Base-by-base conservation (phyloP, 2,888 invertebrate species). In the Enoplolaimus lenunculus region DNA sequence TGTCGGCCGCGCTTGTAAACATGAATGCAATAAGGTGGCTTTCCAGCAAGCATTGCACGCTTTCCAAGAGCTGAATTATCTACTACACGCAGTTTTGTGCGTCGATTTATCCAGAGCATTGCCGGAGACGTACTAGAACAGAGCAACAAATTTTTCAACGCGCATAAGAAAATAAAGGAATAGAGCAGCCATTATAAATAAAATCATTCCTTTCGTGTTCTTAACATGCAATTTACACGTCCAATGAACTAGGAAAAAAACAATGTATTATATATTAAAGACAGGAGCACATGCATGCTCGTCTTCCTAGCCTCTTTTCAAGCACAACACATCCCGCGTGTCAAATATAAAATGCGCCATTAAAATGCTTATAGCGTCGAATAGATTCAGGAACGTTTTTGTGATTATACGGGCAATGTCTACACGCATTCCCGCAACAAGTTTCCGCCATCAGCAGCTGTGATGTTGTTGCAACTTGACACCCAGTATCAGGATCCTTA, bases 31-130 rank as follows among this genome's bases (percentile, higher is more conserved):
- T 87, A 88, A 0, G 95, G 93, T 16, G 94, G 92, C 82, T 89
- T 90, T 66, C 95, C 95, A 80, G 92, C 90, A 1, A 89, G 87
- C 89, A 93, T 93, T 0, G 95, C 94, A 80, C 89, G 87, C 81
- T 91, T 93, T 45, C 97, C 98, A 72, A 98, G 87, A 75, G 89
- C 88, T 70, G 93, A 93, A 82, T 99, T 99, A 82, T 99, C 98
- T 1, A 99, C 97, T 2, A 95, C 93, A n/a, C 68, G 68, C 34
- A 78, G 69, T 0, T 76, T 73, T 0, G 78, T 78, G 45, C 76
- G 71, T 34, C 77, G 71, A 65, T 76, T 75, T 45, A 80, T 79
- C 70, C 79, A 64, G 26, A 31, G n/a, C 26, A 71, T n/a, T 2
- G 45, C 28, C 7, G 71, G 31, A 3, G 69, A 26, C n/a, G 71